phyloP scores from a whole-genome alignment of 2,797 vertebrate species.

The Enoplosus armatus region DNA sequence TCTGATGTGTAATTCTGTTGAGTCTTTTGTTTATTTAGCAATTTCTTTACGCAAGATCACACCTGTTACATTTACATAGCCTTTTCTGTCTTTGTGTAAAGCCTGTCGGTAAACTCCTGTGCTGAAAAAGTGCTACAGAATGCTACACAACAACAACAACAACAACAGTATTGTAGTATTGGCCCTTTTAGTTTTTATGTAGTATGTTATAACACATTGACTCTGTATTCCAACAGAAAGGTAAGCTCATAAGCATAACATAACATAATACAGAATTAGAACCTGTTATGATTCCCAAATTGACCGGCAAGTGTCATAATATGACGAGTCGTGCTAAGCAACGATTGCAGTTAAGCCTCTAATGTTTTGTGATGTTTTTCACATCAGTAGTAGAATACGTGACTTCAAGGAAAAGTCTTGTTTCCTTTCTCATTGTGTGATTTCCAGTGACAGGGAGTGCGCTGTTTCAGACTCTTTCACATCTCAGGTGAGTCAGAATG shows the following conservation, averaged over 20 bases:
- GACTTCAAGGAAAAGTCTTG: not conserved
- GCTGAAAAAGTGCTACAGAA: no score
- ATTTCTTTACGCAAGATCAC: no score
- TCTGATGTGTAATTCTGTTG: not conserved
- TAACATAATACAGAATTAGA: not conserved
- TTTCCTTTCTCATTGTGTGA: not conserved
- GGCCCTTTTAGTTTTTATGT: no score
- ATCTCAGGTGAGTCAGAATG: constrained; percentile 71
- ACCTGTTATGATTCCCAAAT: not conserved
- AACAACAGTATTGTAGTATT: no score
- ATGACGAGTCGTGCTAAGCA: not conserved
- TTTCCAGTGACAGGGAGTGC: not conserved
- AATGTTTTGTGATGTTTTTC: not conserved
- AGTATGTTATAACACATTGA: not conserved
- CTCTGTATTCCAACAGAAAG: not conserved
- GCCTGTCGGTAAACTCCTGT: no score
- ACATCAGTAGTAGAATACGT: not conserved
- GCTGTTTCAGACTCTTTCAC: not conserved
- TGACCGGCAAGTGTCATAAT: no score
- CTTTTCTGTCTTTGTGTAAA: not conserved
- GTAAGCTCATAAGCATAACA: not conserved
- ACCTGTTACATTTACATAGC: not conserved
- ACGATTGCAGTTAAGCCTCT: not conserved
- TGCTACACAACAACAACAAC: no score
- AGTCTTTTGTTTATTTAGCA: not conserved